These are phyloP conservation scores for Sternotherus odoratus DNA, from an alignment of 2,797 vertebrate genomes.

Conservation along the genomic window DNA sequence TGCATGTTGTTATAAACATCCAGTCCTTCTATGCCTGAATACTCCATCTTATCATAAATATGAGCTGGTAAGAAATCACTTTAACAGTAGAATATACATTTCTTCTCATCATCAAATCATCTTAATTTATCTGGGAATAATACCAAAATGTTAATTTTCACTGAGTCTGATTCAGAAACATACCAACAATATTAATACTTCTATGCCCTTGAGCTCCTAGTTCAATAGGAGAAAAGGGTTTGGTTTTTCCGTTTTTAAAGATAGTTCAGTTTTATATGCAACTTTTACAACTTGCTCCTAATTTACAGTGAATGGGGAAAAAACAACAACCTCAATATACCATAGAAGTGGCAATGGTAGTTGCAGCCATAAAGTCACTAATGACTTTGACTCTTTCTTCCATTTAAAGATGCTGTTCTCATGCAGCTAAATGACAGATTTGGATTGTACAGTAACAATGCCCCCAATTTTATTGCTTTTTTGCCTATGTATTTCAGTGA, in stretches of 20 bases:
- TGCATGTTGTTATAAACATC: background rate
- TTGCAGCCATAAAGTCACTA: background rate
- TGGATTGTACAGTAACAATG: slow-evolving; percentile 48
- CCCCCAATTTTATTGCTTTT: slow-evolving; percentile 44
- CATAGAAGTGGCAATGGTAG: background rate
- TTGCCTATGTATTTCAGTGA: slow-evolving; percentile 5
- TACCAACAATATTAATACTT: background rate
- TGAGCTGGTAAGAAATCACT: background rate
- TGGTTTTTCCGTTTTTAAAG: background rate
- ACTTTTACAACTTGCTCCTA: background rate
- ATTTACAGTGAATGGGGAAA: background rate
- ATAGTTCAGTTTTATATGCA: background rate
- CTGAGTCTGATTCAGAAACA: background rate
- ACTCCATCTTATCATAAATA: background rate
- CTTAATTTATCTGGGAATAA: background rate
- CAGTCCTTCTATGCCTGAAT: background rate
- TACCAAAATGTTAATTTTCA: background rate
- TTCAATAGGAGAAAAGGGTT: background rate
- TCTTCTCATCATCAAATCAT: background rate
- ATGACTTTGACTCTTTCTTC: background rate
- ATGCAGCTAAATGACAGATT: background rate
- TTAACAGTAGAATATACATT: background rate
- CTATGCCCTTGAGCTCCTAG: background rate
- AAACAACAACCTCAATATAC: background rate
- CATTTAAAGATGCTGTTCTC: background rate